A percentile compares a stretch with the other conserved stretches of the same genome.
Conservation (phyloP, 2,797 vertebrate genomes). For the Epinephelus coioides region DNA sequence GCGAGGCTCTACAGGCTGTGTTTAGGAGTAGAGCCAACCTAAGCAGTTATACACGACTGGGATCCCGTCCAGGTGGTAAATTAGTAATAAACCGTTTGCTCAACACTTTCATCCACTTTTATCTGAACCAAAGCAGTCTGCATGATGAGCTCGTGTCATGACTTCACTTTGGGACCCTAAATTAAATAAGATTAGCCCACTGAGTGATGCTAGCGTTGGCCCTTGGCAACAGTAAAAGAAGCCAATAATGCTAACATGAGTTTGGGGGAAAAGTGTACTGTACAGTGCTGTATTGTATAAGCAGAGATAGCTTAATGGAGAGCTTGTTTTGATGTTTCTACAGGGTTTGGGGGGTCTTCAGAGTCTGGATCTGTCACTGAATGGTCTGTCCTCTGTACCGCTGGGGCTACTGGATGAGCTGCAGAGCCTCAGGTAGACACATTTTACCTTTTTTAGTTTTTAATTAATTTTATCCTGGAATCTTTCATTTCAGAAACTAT, state of each 20-base stretch:
- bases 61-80: conserved; percentile 53
- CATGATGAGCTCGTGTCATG: conserved; percentile 41
- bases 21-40: conserved; percentile 41
- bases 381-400: conserved; percentile 92
- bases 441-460: too few species aligned
- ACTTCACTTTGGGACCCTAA: conserved; percentile 29
- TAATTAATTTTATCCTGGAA: too few species aligned
- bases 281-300: neutral
- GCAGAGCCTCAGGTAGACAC: conserved; percentile 86
- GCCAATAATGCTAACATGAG: neutral
- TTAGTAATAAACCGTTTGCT: conserved; percentile 61
- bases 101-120: conserved; percentile 55
- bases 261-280: neutral
- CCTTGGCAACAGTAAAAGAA: conserved; percentile 11
- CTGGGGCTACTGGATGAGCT: conserved; percentile 92
- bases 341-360: conserved; percentile 89
- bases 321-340: conserved; percentile 55
- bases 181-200: conserved; percentile 36
- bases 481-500: too few species aligned
- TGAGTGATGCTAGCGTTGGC: neutral
- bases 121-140: conserved; percentile 35
- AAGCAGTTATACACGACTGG: conserved; percentile 44
- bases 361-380: conserved; percentile 95
- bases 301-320: neutral
- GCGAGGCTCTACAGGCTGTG: neutral